phyloP scores from a whole-genome alignment of 2,113 vertebrate genomes.

The Alexandromys fortis region DNA sequence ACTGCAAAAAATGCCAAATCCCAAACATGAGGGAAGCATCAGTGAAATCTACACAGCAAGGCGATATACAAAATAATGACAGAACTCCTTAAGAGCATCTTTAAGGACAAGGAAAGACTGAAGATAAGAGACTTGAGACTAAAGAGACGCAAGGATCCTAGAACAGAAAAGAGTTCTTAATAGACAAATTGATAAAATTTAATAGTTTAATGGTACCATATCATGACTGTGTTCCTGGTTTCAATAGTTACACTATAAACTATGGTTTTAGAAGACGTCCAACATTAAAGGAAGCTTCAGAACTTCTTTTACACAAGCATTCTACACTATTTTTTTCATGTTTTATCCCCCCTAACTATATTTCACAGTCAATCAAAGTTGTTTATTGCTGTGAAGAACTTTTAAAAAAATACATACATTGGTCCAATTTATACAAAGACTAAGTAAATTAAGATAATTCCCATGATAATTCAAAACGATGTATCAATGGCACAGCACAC shows the following conservation, averaged over 20 bases:
- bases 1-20: not conserved
- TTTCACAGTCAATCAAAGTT: not conserved
- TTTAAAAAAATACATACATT: not conserved
- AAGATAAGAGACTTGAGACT: not conserved
- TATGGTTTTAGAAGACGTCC: not conserved
- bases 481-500: not conserved
- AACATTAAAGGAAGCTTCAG: not conserved
- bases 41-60: constrained; percentile 3
- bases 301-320: not conserved
- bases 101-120: not conserved
- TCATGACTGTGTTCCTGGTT: not conserved
- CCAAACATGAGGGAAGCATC: constrained; percentile 12
- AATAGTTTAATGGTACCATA: not conserved
- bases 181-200: not conserved
- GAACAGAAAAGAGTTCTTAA: not conserved
- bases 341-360: not conserved
- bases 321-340: not conserved
- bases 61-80: not conserved
- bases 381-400: not conserved
- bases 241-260: not conserved
- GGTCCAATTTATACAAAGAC: not conserved
- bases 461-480: constrained; percentile 4
- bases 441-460: constrained; percentile 20
- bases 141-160: not conserved
- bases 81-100: not conserved